Percentiles rank a stretch among this genome's conserved stretches.
Evolutionary conservation across 2,888 invertebrate species (phyloP).

Genomic region (Drosophila formosana): DNA sequence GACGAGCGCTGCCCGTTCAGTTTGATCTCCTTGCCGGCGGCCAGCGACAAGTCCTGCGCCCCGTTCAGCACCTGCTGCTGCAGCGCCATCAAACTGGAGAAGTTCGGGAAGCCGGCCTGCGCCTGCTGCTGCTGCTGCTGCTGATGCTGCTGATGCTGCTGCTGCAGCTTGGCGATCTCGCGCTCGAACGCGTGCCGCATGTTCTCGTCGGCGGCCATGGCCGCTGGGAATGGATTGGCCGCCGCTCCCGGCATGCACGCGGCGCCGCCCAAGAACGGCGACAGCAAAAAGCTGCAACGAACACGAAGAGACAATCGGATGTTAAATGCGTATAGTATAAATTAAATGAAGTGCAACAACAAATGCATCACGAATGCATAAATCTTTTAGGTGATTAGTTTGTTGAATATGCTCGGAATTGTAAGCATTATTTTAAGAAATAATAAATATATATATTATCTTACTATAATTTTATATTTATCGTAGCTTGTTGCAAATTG

Average conservation of each 20-base stretch:
- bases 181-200: constrained; percentile 95
- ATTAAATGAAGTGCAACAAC: too few relatives aligned
- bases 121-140: constrained; percentile 49
- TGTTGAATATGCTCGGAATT: too few relatives aligned
- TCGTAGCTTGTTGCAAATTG: too few relatives aligned
- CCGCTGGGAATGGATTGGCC: constrained; percentile 76
- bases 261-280: constrained; percentile 91
- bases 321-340: too few relatives aligned
- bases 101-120: constrained; percentile 84
- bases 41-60: constrained; percentile 93
- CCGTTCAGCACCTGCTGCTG: constrained; percentile 91
- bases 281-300: constrained; percentile 89
- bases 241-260: constrained; percentile 84
- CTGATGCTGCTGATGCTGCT: constrained; percentile 81
- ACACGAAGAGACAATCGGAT: not conserved
- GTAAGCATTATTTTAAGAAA: too few relatives aligned
- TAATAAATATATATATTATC: too few relatives aligned
- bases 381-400: too few relatives aligned
- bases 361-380: too few relatives aligned
- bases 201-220: constrained; percentile 90
- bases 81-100: constrained; percentile 90
- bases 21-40: constrained; percentile 86
- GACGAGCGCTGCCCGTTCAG: constrained; percentile 85
- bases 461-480: too few relatives aligned
- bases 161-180: constrained; percentile 95